Percentiles rank a stretch among this genome's conserved stretches.
These are phyloP conservation scores for Microcebus tavaratra DNA, from an alignment of 2,113 vertebrate genomes.

Conservation along the genomic window DNA sequence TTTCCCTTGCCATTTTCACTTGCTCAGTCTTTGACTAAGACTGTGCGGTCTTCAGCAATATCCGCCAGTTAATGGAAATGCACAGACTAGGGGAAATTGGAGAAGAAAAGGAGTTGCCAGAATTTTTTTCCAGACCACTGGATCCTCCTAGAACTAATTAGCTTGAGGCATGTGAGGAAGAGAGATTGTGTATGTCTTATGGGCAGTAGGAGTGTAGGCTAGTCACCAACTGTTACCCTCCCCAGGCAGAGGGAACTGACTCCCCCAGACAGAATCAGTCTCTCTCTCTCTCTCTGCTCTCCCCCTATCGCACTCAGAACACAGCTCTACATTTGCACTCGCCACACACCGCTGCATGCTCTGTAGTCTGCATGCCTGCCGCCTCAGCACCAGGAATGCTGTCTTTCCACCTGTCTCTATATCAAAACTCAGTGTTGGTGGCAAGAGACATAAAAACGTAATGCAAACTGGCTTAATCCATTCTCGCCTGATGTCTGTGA, in stretches of 20 bases:
- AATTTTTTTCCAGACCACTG: constrained; percentile 54
- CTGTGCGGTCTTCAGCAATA: background rate
- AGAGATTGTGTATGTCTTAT: background rate
- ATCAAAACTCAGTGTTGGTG: constrained; percentile 1
- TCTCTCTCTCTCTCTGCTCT: background rate
- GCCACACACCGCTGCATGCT: background rate
- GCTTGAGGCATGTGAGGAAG: background rate
- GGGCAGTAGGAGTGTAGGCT: constrained; percentile 41
- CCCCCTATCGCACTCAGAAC: too few relatives aligned
- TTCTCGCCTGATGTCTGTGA: too few relatives aligned
- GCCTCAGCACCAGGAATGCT: background rate
- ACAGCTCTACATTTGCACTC: background rate
- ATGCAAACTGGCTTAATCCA: background rate
- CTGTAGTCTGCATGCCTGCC: background rate
- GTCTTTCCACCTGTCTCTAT: background rate
- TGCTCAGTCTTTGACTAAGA: background rate
- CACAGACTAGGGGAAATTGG: background rate
- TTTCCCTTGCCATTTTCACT: constrained; percentile 19
- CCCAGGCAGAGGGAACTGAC: background rate
- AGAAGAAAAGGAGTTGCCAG: constrained; percentile 50
- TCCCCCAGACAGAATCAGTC: background rate
- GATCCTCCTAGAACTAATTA: constrained; percentile 53
- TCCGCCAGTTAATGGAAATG: background rate
- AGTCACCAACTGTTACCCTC: constrained; percentile 20
- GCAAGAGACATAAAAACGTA: background rate